Evolutionary conservation across 2,888 invertebrate species (phyloP), one percentile per base, ranked within the genome.

Genomic region (Actias luna): DNA sequence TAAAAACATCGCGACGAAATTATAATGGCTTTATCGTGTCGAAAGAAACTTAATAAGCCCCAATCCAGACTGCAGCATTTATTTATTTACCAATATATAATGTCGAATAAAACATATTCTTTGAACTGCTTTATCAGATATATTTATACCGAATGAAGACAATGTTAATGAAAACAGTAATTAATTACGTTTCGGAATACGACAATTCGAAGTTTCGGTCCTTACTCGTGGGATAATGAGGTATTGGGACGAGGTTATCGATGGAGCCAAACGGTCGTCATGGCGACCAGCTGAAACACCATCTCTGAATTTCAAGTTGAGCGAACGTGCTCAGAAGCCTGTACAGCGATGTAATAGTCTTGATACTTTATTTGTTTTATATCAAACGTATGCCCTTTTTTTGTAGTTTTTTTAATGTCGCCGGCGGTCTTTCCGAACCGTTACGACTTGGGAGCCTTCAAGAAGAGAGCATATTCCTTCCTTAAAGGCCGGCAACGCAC

Each of bases 281-380:
- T 29, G 55, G 55, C 55, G n/a, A 55, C 55, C 55, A n/a, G n/a
- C 55, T 55, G 55, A 29, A 55, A 55, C 29, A 55, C 55, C 16
- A 16, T 3, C 29, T 27, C 55, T 55, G 55, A 55, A 55, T 55
- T 55, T 7, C 55, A 55, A 55, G 55, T 55, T 55, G n/a, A 55
- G 29, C 29, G 55, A 29, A 55, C 55, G 55, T 55, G 29, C 29
- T 8, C 55, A 5, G 55, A 55, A 55, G 29, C 16, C 29, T 55
- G 29, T 55, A 55, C 5, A 29, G 12, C 55, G 29, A 55, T 12
- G 5, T 0, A 29, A n/a, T 5, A 18, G 25, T n/a, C 8, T 55
- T 55, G 55, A 16, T 55, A 55, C 29, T 55, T n/a, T n/a, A n/a
- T n/a, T n/a, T 55, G 27, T 16, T 14, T 29, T 25, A 22, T 12